Percentiles rank a stretch among this genome's conserved stretches.
phyloP scores from a whole-genome alignment of 2,888 invertebrate genomes.

The Phorcus lineatus region DNA sequence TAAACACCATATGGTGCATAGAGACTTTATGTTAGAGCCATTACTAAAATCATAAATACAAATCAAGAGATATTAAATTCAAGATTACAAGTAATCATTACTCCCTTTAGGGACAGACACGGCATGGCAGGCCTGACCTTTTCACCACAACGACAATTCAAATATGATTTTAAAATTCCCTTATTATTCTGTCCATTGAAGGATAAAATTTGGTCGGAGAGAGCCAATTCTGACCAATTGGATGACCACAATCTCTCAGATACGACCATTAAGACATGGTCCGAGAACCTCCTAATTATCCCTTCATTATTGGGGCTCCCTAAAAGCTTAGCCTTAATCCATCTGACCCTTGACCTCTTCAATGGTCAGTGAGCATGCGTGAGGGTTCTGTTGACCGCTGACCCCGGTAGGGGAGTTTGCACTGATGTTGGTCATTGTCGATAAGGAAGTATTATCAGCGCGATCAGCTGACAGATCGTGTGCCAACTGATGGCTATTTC shows the following conservation, averaged over 20 bases:
- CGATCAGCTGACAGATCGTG: neutral
- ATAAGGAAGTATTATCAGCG: neutral
- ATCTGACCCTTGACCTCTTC: neutral
- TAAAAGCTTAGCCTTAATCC: neutral
- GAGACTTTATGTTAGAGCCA: neutral
- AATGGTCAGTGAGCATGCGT: neutral
- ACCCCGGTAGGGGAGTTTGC: neutral
- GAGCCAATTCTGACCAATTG: neutral
- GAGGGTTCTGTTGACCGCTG: too few species aligned
- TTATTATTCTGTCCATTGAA: neutral
- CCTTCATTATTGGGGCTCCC: neutral
- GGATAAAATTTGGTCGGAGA: neutral
- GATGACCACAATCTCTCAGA: neutral
- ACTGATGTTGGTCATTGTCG: neutral
- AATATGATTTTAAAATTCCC: neutral
- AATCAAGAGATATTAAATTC: neutral
- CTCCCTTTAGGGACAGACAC: neutral
- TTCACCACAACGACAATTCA: neutral
- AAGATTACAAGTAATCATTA: neutral
- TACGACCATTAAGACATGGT: neutral
- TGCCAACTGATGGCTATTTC: neutral
- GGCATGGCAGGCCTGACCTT: neutral
- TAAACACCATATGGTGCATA: neutral
- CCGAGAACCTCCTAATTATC: neutral
- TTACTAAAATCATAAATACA: neutral